Conservation (phyloP, 64 coral and sea anemone genomes). For the Astreopora myriophthalma region DNA sequence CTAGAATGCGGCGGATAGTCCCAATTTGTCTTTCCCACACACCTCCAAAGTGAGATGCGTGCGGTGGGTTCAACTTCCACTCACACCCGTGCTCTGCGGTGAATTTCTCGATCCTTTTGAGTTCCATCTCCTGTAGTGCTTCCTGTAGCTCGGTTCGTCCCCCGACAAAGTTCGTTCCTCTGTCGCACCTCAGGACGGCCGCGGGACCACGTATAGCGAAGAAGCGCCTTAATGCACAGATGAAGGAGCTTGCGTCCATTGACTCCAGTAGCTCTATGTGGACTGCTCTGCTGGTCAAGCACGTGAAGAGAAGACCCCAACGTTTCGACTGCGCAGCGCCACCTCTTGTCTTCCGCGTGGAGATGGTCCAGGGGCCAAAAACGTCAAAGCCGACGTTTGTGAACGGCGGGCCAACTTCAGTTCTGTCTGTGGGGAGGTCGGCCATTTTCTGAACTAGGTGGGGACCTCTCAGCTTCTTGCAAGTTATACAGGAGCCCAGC, state of each 20-base stretch:
- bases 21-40: not conserved
- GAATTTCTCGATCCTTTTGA: not conserved
- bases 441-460: not conserved
- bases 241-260: constrained; percentile 15
- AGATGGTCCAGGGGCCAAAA: not conserved
- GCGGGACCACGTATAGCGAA: constrained; percentile 16
- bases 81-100: constrained; percentile 4
- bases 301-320: constrained; percentile 40
- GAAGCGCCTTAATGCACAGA: constrained; percentile 23
- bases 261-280: constrained; percentile 29
- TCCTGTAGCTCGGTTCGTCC: not conserved
- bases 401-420: too few relatives aligned
- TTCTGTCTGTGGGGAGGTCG: not conserved
- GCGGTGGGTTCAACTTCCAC: constrained; percentile 43
- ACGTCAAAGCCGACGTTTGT: too few relatives aligned
- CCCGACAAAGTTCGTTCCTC: constrained; percentile 21
- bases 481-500: not conserved
- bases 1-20: not conserved
- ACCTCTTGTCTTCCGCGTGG: constrained; percentile 11
- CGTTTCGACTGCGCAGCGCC: not conserved
- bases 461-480: constrained; percentile 18
- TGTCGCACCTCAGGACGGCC: not conserved
- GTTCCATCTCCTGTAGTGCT: not conserved
- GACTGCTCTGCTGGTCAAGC: constrained; percentile 20
- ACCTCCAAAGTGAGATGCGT: constrained; percentile 41